Conservation (phyloP, 1,140 invertebrate species). For the Phymorhynchus buccinoides region DNA sequence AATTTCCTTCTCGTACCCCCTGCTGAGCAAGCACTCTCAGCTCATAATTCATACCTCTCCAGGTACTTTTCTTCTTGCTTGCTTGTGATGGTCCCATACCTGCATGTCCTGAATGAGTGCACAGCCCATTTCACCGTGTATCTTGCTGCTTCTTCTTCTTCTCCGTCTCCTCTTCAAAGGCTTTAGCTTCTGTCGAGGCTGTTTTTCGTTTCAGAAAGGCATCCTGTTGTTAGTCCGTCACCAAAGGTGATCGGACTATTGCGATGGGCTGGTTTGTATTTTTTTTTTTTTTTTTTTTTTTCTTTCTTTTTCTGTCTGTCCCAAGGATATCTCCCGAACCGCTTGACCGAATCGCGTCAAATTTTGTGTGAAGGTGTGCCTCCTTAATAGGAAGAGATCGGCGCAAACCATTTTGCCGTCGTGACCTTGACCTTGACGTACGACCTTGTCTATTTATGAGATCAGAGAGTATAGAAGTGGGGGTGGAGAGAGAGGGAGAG, state of each 20-base stretch:
- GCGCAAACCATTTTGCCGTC: too few species aligned
- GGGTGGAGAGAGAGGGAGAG: neutral
- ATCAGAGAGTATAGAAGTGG: neutral
- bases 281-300: too few species aligned
- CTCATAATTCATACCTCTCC: conserved; percentile 16
- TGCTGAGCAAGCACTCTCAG: neutral
- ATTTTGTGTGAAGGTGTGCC: too few species aligned
- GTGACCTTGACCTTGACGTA: too few species aligned
- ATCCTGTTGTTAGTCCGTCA: too few species aligned
- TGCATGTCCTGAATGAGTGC: neutral
- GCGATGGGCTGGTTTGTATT: too few species aligned
- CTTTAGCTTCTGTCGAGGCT: neutral
- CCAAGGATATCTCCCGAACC: too few species aligned
- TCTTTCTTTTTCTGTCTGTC: too few species aligned
- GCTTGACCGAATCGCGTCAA: too few species aligned
- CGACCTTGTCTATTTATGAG: neutral
- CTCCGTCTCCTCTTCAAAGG: neutral
- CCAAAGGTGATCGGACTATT: too few species aligned
- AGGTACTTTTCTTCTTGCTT: neutral
- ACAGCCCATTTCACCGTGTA: conserved; percentile 1
- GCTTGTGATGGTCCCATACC: neutral
- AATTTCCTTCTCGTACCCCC: neutral
- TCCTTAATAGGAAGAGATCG: too few species aligned
- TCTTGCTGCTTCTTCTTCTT: neutral
- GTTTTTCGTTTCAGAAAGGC: neutral